Conservation (phyloP, 2,888 invertebrate genomes). For the Neoaliturus tenellus region DNA sequence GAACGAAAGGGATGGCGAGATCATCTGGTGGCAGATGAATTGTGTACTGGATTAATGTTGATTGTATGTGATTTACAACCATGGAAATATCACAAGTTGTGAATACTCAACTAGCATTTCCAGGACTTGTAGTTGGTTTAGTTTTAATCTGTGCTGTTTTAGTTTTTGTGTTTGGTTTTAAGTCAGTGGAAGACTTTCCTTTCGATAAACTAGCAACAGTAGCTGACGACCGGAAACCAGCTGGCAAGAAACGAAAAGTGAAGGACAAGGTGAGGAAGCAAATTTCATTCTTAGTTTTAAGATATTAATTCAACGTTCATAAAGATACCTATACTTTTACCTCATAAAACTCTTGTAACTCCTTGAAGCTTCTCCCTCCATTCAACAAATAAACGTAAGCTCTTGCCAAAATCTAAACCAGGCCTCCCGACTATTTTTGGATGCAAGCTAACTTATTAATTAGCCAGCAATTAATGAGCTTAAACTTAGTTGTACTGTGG, state of each 20-base stretch:
- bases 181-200: constrained; percentile 87
- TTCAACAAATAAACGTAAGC: background rate
- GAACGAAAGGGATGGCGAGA: constrained; percentile 32
- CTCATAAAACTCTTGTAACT: background rate
- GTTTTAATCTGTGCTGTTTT: constrained; percentile 84
- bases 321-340: background rate
- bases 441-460: background rate
- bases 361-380: too few relatives aligned
- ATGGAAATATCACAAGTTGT: constrained; percentile 64
- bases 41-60: constrained; percentile 33
- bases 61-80: background rate
- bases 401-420: constrained; percentile 18
- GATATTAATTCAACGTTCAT: constrained; percentile 28
- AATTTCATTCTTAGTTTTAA: constrained; percentile 11
- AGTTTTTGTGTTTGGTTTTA: constrained; percentile 87
- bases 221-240: constrained; percentile 79
- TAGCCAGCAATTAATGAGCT: background rate
- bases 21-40: constrained; percentile 54
- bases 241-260: constrained; percentile 78
- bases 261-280: constrained; percentile 68
- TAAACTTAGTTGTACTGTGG: too few relatives aligned
- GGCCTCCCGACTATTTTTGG: constrained; percentile 22
- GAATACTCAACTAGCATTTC: constrained; percentile 75
- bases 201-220: constrained; percentile 82
- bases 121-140: constrained; percentile 77